Evolutionary conservation across 2,113 vertebrate species (phyloP).

Genomic region (Tachycineta bicolor): DNA sequence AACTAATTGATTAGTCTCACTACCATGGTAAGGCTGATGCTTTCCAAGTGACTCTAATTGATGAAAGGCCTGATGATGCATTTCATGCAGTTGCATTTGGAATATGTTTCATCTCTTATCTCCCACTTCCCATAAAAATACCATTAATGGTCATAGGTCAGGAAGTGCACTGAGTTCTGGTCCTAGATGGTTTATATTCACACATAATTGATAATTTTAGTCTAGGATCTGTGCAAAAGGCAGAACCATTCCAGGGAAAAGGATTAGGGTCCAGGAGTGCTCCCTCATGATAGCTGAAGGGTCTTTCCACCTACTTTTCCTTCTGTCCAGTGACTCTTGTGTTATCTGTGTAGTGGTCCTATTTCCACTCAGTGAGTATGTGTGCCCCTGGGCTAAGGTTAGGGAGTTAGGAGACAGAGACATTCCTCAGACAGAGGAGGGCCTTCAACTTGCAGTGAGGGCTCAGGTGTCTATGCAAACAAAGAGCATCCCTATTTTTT

Average conservation of each 20-base stretch:
- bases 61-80: not conserved
- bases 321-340: not conserved
- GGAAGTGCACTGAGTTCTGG: not conserved
- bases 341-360: rapidly evolving
- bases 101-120: not conserved
- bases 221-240: not conserved
- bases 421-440: not conserved
- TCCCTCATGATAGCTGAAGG: not conserved
- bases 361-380: rapidly evolving
- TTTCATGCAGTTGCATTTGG: not conserved
- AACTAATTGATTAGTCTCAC: not conserved
- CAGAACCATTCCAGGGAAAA: not conserved
- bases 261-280: not conserved
- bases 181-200: not conserved
- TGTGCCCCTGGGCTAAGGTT: not conserved
- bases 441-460: not conserved
- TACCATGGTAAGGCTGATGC: not conserved
- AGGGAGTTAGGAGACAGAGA: not conserved
- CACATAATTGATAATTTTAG: not conserved
- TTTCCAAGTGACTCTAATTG: not conserved
- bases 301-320: not conserved
- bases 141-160: not conserved
- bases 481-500: not conserved
- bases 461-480: rapidly evolving
- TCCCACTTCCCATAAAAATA: not conserved